phyloP scores from a whole-genome alignment of 2,797 vertebrate species.

The Lagorchestes hirsutus region DNA sequence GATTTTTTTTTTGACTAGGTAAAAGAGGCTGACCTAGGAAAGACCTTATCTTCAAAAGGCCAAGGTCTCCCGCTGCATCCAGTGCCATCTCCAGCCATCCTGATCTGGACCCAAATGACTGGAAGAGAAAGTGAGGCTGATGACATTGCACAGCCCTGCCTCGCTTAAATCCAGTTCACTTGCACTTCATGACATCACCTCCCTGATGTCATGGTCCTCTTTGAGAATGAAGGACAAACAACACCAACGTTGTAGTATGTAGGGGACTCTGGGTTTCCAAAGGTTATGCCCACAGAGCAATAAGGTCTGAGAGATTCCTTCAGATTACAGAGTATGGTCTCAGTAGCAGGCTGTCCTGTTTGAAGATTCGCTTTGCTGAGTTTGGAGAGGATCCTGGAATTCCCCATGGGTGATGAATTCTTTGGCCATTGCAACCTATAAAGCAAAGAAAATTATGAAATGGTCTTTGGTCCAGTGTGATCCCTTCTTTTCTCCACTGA shows the following conservation, averaged over 20 bases:
- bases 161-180: no score
- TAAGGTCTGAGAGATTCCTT: background rate
- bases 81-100: no score
- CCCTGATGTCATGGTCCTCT: no score
- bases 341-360: background rate
- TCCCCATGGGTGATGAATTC: background rate
- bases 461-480: background rate
- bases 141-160: no score
- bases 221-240: no score
- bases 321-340: background rate
- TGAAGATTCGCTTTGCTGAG: background rate
- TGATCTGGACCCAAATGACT: no score
- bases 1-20: no score
- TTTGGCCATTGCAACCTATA: background rate
- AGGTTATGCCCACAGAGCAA: background rate
- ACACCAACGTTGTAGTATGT: background rate
- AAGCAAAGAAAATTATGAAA: background rate
- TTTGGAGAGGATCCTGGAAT: background rate
- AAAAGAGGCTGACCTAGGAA: no score
- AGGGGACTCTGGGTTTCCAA: background rate
- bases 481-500: background rate
- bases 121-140: no score
- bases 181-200: no score
- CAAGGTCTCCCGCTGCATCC: no score
- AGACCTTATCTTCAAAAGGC: no score